phyloP scores from a whole-genome alignment of 2,888 invertebrate species.

The Tethea ocularis region DNA sequence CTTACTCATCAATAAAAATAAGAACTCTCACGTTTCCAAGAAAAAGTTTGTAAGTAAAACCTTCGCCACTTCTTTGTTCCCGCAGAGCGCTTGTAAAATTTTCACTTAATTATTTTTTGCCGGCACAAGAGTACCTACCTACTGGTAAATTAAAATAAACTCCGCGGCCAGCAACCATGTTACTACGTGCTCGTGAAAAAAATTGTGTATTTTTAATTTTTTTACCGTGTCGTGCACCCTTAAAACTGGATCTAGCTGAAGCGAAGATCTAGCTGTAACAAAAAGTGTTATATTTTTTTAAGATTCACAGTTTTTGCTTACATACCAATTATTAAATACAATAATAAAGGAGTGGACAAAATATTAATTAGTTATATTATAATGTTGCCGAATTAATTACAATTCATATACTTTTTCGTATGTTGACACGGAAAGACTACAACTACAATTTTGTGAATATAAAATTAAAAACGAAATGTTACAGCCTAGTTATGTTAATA shows the following conservation, averaged over 20 bases:
- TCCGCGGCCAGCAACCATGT: slow-evolving; percentile 18
- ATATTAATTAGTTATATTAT: too few species aligned
- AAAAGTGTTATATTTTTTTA: slow-evolving; percentile 27
- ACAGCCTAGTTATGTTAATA: too few species aligned
- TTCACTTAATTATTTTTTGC: slow-evolving; percentile 54
- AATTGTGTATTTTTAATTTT: slow-evolving; percentile 35
- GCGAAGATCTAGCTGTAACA: slow-evolving; percentile 19
- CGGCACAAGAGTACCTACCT: slow-evolving; percentile 35
- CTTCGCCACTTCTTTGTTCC: slow-evolving; percentile 3
- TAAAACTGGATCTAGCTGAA: too few species aligned
- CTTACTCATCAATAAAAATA: neutral
- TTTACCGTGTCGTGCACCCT: slow-evolving; percentile 39
- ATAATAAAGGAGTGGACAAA: too few species aligned
- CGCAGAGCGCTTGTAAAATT: slow-evolving; percentile 22
- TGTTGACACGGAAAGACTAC: too few species aligned
- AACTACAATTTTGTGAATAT: too few species aligned
- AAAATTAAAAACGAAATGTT: too few species aligned
- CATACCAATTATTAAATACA: too few species aligned
- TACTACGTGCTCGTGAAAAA: slow-evolving; percentile 37
- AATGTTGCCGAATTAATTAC: too few species aligned
- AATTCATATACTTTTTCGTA: too few species aligned
- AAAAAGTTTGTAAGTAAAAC: slow-evolving; percentile 1
- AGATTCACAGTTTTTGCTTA: too few species aligned
- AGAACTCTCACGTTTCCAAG: neutral
- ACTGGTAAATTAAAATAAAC: slow-evolving; percentile 45